These are phyloP conservation scores for Heliocidaris erythrogramma DNA, from an alignment of 35 echinoderm and acorn worm genomes.

Conservation along the genomic window DNA sequence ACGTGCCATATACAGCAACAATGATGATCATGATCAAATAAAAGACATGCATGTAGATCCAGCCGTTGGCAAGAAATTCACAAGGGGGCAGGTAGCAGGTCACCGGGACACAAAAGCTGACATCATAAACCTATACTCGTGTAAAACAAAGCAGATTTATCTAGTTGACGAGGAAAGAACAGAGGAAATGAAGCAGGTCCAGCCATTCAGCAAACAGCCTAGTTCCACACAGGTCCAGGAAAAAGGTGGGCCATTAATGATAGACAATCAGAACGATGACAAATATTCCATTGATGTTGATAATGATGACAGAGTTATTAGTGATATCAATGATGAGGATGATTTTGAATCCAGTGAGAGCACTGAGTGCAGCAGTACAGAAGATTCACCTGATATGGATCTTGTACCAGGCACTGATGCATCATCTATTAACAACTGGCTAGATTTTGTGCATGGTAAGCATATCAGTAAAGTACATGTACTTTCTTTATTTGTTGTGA, in stretches of 20 bases:
- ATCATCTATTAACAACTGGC: neutral
- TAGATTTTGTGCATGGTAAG: neutral
- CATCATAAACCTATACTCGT: neutral
- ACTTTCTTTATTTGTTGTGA: neutral
- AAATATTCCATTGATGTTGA: neutral
- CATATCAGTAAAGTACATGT: neutral
- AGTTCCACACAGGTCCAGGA: neutral
- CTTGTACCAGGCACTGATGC: neutral
- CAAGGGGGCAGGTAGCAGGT: neutral
- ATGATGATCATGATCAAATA: neutral
- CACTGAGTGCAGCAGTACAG: neutral
- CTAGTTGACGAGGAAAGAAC: neutral
- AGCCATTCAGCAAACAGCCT: neutral
- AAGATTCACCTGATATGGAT: neutral
- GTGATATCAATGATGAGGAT: neutral
- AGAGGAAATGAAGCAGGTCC: neutral
- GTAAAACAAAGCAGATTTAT: neutral
- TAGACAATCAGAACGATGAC: neutral
- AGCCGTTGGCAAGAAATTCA: neutral
- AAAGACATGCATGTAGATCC: neutral
- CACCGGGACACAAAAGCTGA: neutral
- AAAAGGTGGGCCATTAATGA: neutral
- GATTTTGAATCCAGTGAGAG: neutral
- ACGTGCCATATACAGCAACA: neutral
- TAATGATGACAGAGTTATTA: neutral